Conservation (phyloP, 1,140 invertebrate species). For the Epicauta chinensis region DNA sequence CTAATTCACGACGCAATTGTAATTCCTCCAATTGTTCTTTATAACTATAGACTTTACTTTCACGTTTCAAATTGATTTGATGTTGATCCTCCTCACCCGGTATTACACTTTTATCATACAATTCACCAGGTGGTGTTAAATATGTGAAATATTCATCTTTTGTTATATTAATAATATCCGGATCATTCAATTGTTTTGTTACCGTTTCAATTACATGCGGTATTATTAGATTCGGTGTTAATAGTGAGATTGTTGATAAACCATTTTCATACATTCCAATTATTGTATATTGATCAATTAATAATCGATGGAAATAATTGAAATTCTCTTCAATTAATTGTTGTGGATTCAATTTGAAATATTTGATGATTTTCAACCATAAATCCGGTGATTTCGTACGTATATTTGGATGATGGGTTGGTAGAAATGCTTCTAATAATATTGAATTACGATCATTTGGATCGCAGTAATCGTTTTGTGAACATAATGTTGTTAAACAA, state of each 20-base stretch:
- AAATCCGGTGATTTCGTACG: constrained; percentile 47
- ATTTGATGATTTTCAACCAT: constrained; percentile 57
- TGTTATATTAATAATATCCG: constrained; percentile 65
- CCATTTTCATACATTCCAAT: constrained; percentile 48
- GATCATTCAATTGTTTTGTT: constrained; percentile 54
- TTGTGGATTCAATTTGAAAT: constrained; percentile 50
- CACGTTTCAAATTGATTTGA: constrained; percentile 86
- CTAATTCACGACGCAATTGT: constrained; percentile 84
- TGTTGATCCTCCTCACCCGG: constrained; percentile 49
- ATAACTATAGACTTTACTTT: constrained; percentile 95
- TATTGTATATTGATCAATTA: background rate
- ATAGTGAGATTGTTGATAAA: constrained; percentile 54
- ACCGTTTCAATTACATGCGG: constrained; percentile 48
- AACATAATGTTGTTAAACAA: constrained; percentile 48
- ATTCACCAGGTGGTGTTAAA: constrained; percentile 78
- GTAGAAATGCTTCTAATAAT: constrained; percentile 55
- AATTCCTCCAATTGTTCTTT: constrained; percentile 95
- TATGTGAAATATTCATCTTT: constrained; percentile 87
- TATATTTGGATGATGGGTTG: constrained; percentile 62
- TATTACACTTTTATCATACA: constrained; percentile 87
- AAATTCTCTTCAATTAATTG: constrained; percentile 50
- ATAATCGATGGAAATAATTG: background rate
- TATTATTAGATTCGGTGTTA: constrained; percentile 60
- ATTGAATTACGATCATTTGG: constrained; percentile 55
- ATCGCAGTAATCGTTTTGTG: constrained; percentile 45